Evolutionary conservation across 2,113 vertebrate genomes (phyloP).

Genomic region (Amblyornis subalaris): DNA sequence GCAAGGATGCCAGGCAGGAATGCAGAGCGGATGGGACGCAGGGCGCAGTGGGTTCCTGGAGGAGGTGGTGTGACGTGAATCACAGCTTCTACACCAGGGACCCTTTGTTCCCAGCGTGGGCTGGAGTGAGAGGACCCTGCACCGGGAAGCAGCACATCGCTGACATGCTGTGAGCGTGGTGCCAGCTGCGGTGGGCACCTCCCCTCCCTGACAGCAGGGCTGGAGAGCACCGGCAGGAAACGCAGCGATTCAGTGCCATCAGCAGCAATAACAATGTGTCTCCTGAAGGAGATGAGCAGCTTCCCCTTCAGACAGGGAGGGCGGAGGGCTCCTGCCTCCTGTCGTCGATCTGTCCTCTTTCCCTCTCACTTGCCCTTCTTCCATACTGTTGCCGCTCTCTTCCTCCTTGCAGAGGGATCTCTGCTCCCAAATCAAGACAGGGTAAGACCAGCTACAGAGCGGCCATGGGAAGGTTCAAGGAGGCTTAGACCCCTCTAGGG

Average conservation of each 20-base stretch:
- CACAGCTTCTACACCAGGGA: not conserved
- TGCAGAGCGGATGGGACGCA: not conserved
- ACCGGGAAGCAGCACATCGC: fast-evolving
- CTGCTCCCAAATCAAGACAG: not conserved
- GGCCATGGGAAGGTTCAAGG: not conserved
- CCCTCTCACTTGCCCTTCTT: not conserved
- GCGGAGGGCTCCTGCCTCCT: not conserved
- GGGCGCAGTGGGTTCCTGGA: not conserved
- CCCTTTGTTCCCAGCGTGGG: not conserved
- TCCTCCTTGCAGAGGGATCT: not conserved
- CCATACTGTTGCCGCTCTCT: fast-evolving
- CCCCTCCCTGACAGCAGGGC: not conserved
- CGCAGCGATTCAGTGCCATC: fast-evolving
- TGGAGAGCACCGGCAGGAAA: not conserved
- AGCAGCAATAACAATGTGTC: not conserved
- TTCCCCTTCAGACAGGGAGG: not conserved
- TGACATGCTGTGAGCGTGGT: not conserved
- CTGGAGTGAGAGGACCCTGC: not conserved
- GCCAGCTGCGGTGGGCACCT: not conserved
- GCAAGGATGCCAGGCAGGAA: not conserved
- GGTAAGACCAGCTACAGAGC: not conserved
- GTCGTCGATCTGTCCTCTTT: fast-evolving
- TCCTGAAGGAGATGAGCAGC: not conserved
- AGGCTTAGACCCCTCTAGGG: not conserved
- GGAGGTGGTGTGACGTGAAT: not conserved